These are phyloP conservation scores for Lycia hirtaria DNA, from an alignment of 2,888 invertebrate species.

Conservation along the genomic window DNA sequence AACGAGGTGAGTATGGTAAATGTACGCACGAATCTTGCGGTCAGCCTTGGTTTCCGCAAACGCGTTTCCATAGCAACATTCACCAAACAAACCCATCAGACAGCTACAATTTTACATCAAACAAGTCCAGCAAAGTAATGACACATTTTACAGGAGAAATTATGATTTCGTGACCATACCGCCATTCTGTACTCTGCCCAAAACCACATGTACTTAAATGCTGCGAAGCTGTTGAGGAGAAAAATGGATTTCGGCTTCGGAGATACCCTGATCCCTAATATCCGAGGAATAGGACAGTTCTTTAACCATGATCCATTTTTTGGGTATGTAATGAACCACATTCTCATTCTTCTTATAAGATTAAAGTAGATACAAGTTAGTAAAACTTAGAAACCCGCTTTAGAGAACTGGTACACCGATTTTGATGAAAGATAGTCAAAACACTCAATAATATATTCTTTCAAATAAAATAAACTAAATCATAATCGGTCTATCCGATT, in stretches of 20 bases:
- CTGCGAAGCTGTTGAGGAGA: conserved; percentile 54
- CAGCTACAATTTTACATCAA: conserved; percentile 60
- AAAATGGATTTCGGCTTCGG: conserved; percentile 80
- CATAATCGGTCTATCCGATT: no score
- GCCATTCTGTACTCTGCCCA: conserved; percentile 21
- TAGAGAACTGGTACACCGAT: no score
- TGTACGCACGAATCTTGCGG: conserved; percentile 52
- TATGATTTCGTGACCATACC: conserved; percentile 68
- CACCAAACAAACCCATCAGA: conserved; percentile 75
- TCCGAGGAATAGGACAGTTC: conserved; percentile 66
- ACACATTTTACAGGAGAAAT: conserved; percentile 66
- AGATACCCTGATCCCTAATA: conserved; percentile 72
- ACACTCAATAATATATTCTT: no score
- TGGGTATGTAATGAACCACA: conserved; percentile 59
- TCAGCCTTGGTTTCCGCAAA: conserved; percentile 65
- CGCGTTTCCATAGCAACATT: conserved; percentile 64
- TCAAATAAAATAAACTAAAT: no score
- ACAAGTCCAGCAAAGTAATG: conserved; percentile 56
- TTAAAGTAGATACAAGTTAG: no score
- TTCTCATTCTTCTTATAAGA: not conserved
- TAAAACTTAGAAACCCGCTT: no score
- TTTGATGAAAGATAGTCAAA: no score
- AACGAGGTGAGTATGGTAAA: conserved; percentile 31
- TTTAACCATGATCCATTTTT: conserved; percentile 69
- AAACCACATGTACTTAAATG: conserved; percentile 57